These are phyloP conservation scores for Temnothorax longispinosus DNA, from an alignment of 1,140 invertebrate species.

Conservation along the genomic window DNA sequence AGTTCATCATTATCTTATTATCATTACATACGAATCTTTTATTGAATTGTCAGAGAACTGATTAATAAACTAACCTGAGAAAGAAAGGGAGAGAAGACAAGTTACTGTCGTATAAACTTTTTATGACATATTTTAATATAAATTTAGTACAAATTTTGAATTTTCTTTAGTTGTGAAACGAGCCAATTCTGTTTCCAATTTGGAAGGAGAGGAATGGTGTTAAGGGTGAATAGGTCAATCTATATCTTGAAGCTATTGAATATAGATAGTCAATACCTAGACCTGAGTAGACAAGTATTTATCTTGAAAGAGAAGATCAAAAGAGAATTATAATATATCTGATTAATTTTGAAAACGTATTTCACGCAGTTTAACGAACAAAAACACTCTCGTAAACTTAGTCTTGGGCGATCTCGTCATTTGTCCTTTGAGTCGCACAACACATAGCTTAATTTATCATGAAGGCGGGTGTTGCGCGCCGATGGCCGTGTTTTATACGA, in stretches of 20 bases:
- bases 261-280: slow-evolving; percentile 1
- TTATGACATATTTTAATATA: not conserved
- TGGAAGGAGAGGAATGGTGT: not conserved
- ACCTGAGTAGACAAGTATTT: not conserved
- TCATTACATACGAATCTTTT: not conserved
- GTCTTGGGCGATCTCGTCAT: not conserved
- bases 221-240: slow-evolving; percentile 42
- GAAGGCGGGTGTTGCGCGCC: not conserved
- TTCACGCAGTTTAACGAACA: not conserved
- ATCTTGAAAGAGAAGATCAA: not conserved
- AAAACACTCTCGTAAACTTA: not conserved
- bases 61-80: not conserved
- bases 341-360: not conserved
- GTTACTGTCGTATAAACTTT: not conserved
- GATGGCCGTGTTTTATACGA: slow-evolving; percentile 30
- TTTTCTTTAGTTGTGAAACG: not conserved
- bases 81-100: not conserved
- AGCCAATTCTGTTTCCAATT: not conserved
- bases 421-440: not conserved
- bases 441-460: not conserved
- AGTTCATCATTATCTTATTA: not conserved
- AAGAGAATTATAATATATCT: not conserved
- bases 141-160: not conserved
- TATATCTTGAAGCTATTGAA: slow-evolving; percentile 19
- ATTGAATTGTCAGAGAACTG: not conserved